These are phyloP conservation scores for Homarus americanus DNA, from an alignment of 1,140 invertebrate genomes.

Conservation along the genomic window DNA sequence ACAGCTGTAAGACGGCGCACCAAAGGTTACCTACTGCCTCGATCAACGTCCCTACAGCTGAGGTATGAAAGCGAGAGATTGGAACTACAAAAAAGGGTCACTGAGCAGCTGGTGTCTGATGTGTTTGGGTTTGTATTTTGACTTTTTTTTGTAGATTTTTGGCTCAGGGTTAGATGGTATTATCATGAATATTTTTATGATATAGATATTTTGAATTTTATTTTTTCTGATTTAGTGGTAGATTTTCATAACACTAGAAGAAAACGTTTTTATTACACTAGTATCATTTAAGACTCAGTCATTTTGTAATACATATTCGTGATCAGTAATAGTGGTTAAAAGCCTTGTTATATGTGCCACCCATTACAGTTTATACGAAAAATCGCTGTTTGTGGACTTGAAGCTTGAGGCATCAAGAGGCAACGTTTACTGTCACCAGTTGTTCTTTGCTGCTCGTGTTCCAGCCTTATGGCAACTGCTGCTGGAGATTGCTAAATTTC, in stretches of 20 bases:
- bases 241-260: background rate
- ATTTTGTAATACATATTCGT: background rate
- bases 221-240: background rate
- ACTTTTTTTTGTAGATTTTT: slow-evolving; percentile 47
- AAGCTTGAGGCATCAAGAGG: slow-evolving; percentile 64
- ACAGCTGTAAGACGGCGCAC: slow-evolving; percentile 63
- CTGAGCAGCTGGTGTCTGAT: slow-evolving; percentile 67
- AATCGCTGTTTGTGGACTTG: slow-evolving; percentile 69
- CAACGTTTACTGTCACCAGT: slow-evolving; percentile 64
- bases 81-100: slow-evolving; percentile 65
- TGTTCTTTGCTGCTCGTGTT: slow-evolving; percentile 64
- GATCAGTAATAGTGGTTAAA: background rate
- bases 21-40: slow-evolving; percentile 48
- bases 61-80: slow-evolving; percentile 66
- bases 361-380: slow-evolving; percentile 61
- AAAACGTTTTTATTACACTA: background rate
- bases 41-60: slow-evolving; percentile 54
- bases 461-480: slow-evolving; percentile 57
- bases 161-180: background rate
- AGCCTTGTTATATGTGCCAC: background rate
- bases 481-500: slow-evolving; percentile 56
- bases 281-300: background rate
- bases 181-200: background rate
- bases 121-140: slow-evolving; percentile 65
- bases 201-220: background rate